These are phyloP conservation scores for Aramus guarauna DNA, from an alignment of 2,113 vertebrate species.

Conservation along the genomic window DNA sequence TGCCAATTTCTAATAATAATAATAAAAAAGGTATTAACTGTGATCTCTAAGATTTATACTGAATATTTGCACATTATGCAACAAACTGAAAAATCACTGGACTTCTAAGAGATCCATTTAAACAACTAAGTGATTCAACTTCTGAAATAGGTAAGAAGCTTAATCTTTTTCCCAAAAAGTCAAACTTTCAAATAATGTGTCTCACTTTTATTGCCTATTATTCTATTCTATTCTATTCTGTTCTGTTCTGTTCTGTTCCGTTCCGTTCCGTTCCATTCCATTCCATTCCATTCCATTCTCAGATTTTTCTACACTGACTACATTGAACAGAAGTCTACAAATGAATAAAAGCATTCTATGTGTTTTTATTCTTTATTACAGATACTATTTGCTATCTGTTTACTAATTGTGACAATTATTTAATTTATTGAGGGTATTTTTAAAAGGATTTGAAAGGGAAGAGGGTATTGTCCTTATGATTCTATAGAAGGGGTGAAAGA, in stretches of 20 bases:
- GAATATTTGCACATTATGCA: neutral
- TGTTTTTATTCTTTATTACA: neutral
- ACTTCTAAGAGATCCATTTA: neutral
- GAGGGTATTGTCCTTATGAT: rapidly evolving
- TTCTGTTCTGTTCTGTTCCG: neutral
- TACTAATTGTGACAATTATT: neutral
- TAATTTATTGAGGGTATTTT: neutral
- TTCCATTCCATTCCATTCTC: too few species aligned
- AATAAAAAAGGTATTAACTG: neutral
- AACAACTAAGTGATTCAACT: neutral
- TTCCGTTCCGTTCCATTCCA: too few species aligned
- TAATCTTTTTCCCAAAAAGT: neutral
- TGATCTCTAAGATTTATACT: neutral
- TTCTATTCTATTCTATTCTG: too few species aligned
- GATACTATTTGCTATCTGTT: neutral
- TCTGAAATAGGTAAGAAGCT: neutral
- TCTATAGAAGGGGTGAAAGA: neutral
- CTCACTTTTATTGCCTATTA: neutral
- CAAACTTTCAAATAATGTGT: neutral
- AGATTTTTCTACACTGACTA: neutral
- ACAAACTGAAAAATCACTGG: neutral
- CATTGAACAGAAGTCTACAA: neutral
- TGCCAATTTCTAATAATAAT: neutral
- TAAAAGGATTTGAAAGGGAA: neutral
- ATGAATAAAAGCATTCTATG: neutral